phyloP scores from a whole-genome alignment of 1,140 invertebrate species.

The Aphelenchoides besseyi region DNA sequence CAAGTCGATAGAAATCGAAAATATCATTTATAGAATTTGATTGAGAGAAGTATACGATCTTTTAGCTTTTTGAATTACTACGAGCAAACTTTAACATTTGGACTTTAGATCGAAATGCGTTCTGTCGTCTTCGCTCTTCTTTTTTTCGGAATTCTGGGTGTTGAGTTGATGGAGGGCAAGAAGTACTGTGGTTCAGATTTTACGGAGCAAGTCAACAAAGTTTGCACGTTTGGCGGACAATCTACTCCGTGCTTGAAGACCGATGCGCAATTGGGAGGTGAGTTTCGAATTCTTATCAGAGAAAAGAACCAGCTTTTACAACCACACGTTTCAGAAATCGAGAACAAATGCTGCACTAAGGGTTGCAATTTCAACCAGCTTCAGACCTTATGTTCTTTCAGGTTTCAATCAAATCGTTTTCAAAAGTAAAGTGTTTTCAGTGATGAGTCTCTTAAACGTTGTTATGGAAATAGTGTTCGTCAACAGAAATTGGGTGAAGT shows the following conservation, averaged over 20 bases:
- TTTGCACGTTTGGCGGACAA: not conserved
- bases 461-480: not conserved
- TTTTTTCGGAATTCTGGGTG: no score
- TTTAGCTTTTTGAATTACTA: no score
- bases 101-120: slow-evolving; percentile 11
- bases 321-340: not conserved
- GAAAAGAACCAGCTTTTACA: no score
- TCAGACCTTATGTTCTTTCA: not conserved
- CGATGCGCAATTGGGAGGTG: not conserved
- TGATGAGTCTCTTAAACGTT: not conserved
- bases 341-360: slow-evolving; percentile 1
- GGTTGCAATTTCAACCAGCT: not conserved
- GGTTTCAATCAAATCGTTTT: not conserved
- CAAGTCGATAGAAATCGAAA: no score
- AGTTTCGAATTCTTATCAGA: not conserved
- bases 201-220: not conserved
- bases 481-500: slow-evolving; percentile 6
- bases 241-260: not conserved
- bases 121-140: not conserved
- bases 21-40: no score
- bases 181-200: not conserved
- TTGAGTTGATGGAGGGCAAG: not conserved
- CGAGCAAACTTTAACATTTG: no score
- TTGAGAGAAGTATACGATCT: no score
- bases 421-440: no score